These are phyloP conservation scores for Liolophura sinensis DNA, from an alignment of 1,140 invertebrate genomes.

Conservation along the genomic window DNA sequence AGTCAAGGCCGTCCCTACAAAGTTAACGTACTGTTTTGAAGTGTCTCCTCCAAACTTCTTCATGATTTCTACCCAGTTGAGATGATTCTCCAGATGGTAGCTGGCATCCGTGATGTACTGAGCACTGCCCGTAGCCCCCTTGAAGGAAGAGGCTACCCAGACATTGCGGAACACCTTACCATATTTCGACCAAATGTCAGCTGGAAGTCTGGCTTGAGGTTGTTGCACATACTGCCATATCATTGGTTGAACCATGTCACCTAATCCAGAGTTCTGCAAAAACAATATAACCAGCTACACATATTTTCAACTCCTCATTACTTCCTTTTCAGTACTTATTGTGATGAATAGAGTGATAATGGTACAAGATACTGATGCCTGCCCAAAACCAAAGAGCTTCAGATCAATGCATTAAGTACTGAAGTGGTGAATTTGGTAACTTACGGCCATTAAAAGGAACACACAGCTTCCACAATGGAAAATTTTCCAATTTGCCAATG, in stretches of 20 bases:
- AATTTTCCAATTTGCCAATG: too few relatives aligned
- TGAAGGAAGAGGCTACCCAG: constrained; percentile 90
- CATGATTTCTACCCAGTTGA: constrained; percentile 72
- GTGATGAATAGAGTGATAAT: too few relatives aligned
- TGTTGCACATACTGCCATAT: constrained; percentile 65
- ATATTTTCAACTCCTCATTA: not conserved
- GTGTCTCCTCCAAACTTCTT: constrained; percentile 24
- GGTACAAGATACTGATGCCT: too few relatives aligned
- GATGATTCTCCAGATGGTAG: constrained; percentile 71
- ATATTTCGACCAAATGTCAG: constrained; percentile 69
- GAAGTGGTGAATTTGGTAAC: too few relatives aligned
- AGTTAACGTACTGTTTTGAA: constrained; percentile 39
- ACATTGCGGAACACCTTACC: constrained; percentile 76
- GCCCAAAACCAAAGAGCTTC: too few relatives aligned
- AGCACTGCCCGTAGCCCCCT: constrained; percentile 69
- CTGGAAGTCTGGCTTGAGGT: constrained; percentile 64
- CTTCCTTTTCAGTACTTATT: not conserved
- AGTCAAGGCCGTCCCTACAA: constrained; percentile 66
- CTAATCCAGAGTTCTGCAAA: constrained; percentile 58
- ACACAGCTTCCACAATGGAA: too few relatives aligned
- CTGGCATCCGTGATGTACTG: constrained; percentile 67
- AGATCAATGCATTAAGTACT: too few relatives aligned
- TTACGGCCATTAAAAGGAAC: too few relatives aligned
- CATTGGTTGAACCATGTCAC: constrained; percentile 56
- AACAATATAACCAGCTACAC: constrained; percentile 6